A percentile compares a stretch with the other conserved stretches of the same genome.
phyloP scores from a whole-genome alignment of 2,113 vertebrate genomes.

The crab-eating macaque (Macaca fascicularis) region DNA sequence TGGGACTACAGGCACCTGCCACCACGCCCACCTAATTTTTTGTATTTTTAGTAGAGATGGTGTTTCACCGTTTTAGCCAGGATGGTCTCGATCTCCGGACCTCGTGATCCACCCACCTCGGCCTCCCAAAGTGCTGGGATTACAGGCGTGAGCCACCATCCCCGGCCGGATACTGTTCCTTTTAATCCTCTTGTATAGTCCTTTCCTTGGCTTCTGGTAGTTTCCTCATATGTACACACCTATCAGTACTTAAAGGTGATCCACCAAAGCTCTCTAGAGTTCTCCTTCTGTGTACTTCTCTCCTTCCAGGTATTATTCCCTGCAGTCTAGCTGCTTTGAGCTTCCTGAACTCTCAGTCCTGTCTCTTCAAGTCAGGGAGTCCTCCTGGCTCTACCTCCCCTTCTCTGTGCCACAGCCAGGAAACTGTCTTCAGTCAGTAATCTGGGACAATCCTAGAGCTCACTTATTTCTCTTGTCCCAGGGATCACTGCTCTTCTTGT shows the following conservation, averaged over 20 bases:
- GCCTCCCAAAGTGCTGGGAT: too few species aligned
- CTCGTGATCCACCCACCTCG: too few species aligned
- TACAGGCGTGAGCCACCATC: too few species aligned
- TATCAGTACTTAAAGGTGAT: neutral
- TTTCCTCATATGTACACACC: neutral
- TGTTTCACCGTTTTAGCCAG: too few species aligned
- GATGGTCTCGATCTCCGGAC: too few species aligned
- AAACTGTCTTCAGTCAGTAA: neutral
- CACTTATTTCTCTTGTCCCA: neutral
- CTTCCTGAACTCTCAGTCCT: neutral
- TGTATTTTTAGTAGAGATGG: too few species aligned
- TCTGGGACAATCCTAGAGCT: neutral
- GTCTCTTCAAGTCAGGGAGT: neutral
- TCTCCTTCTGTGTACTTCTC: neutral
- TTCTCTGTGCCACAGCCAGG: neutral
- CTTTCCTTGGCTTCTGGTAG: neutral
- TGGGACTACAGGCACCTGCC: too few species aligned
- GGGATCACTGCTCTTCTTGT: neutral
- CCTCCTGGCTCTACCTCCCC: neutral
- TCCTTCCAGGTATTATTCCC: neutral
- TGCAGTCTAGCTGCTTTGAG: neutral
- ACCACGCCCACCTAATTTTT: too few species aligned
- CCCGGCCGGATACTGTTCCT: neutral
- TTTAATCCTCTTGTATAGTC: neutral
- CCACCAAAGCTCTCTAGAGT: neutral